Base-by-base conservation (phyloP, 2,797 vertebrate genomes). In the Erithacus rubecula region DNA sequence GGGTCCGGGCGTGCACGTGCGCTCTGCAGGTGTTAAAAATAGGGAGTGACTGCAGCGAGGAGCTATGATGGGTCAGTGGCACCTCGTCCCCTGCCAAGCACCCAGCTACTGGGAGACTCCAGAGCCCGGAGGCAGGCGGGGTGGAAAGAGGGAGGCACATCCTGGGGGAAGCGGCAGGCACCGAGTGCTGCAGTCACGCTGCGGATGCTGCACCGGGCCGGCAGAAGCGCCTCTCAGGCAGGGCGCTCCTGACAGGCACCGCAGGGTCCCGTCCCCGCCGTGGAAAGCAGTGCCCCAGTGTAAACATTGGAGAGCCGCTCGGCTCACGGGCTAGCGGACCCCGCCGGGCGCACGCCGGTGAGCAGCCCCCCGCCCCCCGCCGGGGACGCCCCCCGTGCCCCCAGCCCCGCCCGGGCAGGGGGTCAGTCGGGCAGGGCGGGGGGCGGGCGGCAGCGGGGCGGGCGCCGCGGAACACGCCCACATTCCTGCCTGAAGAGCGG, bases 401-500 rank as follows among this genome's bases (percentile, higher is more conserved):
- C 12, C 9, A 2, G 4, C 2, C 26, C 23, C 1, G 29, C 15
- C 34, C 43, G 32, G 12, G 49, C 53, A 30, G 44, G 32, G 79
- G 90, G 81, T 89, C 74, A 82, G 16, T 12, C 37, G 49, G 62
- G 44, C 68, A 59, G 69, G 43, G 53, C 37, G 69, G 80, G 63
- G 59, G 81, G 82, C 75, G 81, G 89, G 79, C 81, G 65, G 86
- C 62, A 26, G 46, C 10, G 65, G 65, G 93, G 74, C 53, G 88
- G 34, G 72, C 46, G 51, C 89, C 55, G 89, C 94, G 75, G 94
- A 81, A 52, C 94, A 82, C 86, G 88, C 36, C 87, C 63, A 46
- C 93, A 92, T 93, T 93, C 96, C 80, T 65, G 88, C 56, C 82
- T 95, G 76, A 97, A 97, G 95, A 96, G 74, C 85, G 7, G 82